Conservation (phyloP, 2,888 invertebrate species). For the Nomada hirtipes region DNA sequence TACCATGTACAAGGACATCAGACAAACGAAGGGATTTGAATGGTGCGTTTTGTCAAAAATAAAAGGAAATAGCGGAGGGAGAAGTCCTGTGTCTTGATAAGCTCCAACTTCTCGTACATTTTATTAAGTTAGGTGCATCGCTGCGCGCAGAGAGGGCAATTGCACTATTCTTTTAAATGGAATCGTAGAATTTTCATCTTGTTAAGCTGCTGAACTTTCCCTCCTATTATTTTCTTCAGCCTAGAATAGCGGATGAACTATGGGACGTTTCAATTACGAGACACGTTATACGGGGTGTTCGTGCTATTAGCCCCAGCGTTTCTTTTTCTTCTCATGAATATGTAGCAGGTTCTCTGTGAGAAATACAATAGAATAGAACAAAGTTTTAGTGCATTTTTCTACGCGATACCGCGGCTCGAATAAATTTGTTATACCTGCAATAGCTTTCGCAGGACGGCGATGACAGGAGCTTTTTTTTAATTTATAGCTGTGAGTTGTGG, state of each 20-base stretch:
- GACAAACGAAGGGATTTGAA: background rate
- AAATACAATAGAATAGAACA: too few species aligned
- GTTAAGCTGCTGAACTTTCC: conserved; percentile 8
- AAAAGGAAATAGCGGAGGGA: background rate
- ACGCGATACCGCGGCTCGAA: too few species aligned
- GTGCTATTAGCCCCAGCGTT: background rate
- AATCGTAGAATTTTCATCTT: conserved; percentile 29
- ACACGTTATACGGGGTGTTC: background rate
- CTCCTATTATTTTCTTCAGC: background rate
- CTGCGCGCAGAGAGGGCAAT: conserved; percentile 8
- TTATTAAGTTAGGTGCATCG: conserved; percentile 11
- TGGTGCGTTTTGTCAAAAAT: background rate
- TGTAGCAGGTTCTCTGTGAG: too few species aligned
- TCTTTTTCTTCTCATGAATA: too few species aligned
- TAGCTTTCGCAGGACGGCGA: too few species aligned
- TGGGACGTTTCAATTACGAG: background rate
- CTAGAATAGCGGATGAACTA: background rate
- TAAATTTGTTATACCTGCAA: too few species aligned
- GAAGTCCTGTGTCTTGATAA: conserved; percentile 7
- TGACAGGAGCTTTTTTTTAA: too few species aligned
- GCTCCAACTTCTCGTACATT: conserved; percentile 8
- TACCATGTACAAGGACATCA: background rate
- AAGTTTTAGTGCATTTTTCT: too few species aligned
- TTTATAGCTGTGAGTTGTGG: too few species aligned
- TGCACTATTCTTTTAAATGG: conserved; percentile 18